Conservation (phyloP, 2,113 vertebrate genomes). For the Mustelus asterias region DNA sequence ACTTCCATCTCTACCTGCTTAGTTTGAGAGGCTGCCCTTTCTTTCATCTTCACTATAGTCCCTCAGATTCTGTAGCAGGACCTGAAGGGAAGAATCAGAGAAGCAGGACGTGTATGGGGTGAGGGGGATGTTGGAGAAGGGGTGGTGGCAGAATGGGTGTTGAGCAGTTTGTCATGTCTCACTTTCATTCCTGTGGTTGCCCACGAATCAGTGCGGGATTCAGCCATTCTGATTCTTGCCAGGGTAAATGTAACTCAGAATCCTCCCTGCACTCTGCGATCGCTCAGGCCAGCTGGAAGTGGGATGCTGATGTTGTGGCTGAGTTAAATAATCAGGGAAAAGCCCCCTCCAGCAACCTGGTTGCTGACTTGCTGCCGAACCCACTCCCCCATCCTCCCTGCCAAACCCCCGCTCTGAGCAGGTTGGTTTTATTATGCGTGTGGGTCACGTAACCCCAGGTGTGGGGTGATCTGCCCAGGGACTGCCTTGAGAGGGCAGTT, state of each 20-base stretch:
- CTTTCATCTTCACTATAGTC: background rate
- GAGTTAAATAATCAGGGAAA: background rate
- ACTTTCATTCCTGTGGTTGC: background rate
- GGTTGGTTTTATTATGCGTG: too few species aligned
- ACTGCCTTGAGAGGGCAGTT: too few species aligned
- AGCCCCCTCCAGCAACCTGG: background rate
- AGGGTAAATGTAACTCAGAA: background rate
- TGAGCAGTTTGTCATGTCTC: background rate
- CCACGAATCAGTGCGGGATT: background rate
- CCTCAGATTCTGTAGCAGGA: background rate
- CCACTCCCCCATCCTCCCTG: too few species aligned
- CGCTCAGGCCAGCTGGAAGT: background rate
- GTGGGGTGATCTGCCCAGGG: too few species aligned
- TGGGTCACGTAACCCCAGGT: too few species aligned
- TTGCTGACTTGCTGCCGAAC: background rate
- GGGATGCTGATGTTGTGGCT: background rate
- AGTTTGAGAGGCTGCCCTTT: too few species aligned
- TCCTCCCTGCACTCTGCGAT: background rate
- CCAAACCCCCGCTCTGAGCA: background rate
- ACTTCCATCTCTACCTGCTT: background rate
- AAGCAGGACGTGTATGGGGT: background rate
- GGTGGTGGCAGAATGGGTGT: background rate
- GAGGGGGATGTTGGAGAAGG: too few species aligned
- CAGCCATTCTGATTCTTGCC: background rate
- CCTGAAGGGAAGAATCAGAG: background rate